Base-by-base conservation (phyloP, 2,888 invertebrate species). In the Thecophora atra region DNA sequence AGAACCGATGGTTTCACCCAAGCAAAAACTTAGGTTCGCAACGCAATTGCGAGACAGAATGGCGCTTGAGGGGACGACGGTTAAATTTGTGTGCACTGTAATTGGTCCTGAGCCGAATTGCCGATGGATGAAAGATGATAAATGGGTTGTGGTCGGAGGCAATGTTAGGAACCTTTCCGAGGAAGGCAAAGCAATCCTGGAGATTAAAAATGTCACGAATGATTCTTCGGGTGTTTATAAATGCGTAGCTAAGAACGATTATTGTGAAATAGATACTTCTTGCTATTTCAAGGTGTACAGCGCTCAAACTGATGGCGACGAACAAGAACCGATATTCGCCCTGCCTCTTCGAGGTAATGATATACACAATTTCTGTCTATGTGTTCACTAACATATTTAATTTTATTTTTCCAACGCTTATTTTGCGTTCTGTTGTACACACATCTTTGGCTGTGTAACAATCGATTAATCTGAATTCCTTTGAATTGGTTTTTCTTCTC, bases 211-310 rank as follows among this genome's bases (percentile, higher is more conserved):
- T 75, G 91, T 92, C 0, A 88, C 89, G 2, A 86, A 90, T 0
- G 89, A 88, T 74, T 93, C 94, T 84, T 90, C 92, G 4, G 96
- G 93, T n/a, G 92, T 94, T 78, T 96, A 95, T 81, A 91, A 91
- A 30, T 96, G 95, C 82, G 88, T 92, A 6, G 95, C 93, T 51
- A 90, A 89, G 79, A 96, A 95, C 84, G 89, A 90, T 72, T 89
- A 92, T 79, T 94, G 94, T 60, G 89, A 91, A 76, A 88, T 91
- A 8, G 90, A 89, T 60, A 91, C 93, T n/a, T 90, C 91, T 28
- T 93, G 94, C 64, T 90, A 90, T 79, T 87, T 96, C 74, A 85
- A 86, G 79, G 84, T 85, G 69, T 86, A 86, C 74, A 75, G 81
- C 65, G 83, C 85, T 65, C 84, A 84, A 75, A 78, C 80, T 62